Percentiles rank a stretch among this genome's conserved stretches.
Evolutionary conservation across 2,797 vertebrate species (phyloP).

Genomic region (Malacoctenus gilli): DNA sequence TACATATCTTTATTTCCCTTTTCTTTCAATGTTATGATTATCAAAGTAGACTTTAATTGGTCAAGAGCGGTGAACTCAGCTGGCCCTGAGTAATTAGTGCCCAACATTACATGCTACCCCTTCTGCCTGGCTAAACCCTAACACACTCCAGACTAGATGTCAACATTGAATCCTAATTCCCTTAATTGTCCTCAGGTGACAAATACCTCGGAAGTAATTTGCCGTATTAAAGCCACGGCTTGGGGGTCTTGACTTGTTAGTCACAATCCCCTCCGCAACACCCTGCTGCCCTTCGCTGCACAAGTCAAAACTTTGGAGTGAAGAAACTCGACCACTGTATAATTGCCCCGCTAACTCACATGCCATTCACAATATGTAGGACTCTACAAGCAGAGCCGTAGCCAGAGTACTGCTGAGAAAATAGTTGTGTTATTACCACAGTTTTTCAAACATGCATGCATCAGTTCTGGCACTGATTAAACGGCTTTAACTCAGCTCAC

Average conservation of each 20-base stretch:
- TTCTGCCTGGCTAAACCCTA: conserved; percentile 57
- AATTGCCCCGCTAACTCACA: conserved; percentile 31
- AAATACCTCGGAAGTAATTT: conserved; percentile 72
- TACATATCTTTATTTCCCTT: too few species aligned
- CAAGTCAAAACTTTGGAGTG: conserved; percentile 48
- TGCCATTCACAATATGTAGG: conserved; percentile 36
- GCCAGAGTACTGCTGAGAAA: conserved; percentile 27
- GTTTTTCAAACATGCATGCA: conserved; percentile 28
- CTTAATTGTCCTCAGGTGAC: conserved; percentile 73
- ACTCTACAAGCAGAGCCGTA: conserved; percentile 23
- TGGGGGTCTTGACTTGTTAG: conserved; percentile 51
- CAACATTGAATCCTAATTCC: conserved; percentile 57
- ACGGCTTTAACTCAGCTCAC: conserved; percentile 32
- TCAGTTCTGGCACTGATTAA: conserved; percentile 9
- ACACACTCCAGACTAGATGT: conserved; percentile 50
- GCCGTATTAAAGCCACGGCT: conserved; percentile 62
- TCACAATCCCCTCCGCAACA: conserved; percentile 60
- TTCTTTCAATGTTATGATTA: too few species aligned
- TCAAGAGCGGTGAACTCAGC: conserved; percentile 20
- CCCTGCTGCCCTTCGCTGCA: conserved; percentile 56
- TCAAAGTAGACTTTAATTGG: too few species aligned
- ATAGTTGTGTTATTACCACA: conserved; percentile 9
- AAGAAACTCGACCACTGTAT: conserved; percentile 36
- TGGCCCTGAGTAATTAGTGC: conserved; percentile 41
- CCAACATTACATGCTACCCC: conserved; percentile 19